phyloP scores from a whole-genome alignment of 2,888 invertebrate species.

The Caenorhabditis sp. region DNA sequence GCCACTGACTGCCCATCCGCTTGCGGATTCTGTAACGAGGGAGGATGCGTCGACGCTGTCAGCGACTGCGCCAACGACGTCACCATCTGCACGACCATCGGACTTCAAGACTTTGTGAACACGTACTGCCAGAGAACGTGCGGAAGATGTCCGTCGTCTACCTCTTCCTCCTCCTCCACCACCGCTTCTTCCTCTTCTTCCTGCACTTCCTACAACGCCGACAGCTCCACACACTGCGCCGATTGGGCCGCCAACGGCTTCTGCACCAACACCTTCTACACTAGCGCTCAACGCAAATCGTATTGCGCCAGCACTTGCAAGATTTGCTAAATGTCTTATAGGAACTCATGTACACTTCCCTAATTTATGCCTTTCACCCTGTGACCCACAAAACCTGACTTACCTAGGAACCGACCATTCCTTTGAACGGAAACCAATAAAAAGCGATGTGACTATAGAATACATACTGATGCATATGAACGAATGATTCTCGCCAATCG shows the following conservation, averaged over 20 bases:
- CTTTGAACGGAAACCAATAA: neutral
- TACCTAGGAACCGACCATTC: conserved; percentile 4
- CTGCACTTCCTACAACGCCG: too few species aligned
- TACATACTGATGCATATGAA: neutral
- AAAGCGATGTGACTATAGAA: neutral
- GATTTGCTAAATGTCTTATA: conserved; percentile 35
- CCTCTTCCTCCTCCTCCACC: too few species aligned
- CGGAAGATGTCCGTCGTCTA: conserved; percentile 14
- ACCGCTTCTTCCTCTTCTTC: too few species aligned
- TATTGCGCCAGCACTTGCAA: conserved; percentile 36
- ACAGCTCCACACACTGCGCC: conserved; percentile 7
- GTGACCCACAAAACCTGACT: too few species aligned
- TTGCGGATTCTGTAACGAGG: conserved; percentile 56
- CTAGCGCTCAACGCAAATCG: conserved; percentile 1
- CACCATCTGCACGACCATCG: conserved; percentile 40
- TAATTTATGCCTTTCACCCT: too few species aligned
- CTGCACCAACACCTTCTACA: too few species aligned
- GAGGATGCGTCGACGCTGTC: too few species aligned
- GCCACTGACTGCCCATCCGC: conserved; percentile 51
- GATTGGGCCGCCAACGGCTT: too few species aligned
- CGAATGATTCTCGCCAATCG: neutral
- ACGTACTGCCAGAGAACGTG: conserved; percentile 66
- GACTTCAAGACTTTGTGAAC: conserved; percentile 47
- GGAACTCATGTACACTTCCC: too few species aligned
- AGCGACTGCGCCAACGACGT: conserved; percentile 55